Evolutionary conservation across 2,113 vertebrate genomes (phyloP).

Genomic region (Calypte anna): DNA sequence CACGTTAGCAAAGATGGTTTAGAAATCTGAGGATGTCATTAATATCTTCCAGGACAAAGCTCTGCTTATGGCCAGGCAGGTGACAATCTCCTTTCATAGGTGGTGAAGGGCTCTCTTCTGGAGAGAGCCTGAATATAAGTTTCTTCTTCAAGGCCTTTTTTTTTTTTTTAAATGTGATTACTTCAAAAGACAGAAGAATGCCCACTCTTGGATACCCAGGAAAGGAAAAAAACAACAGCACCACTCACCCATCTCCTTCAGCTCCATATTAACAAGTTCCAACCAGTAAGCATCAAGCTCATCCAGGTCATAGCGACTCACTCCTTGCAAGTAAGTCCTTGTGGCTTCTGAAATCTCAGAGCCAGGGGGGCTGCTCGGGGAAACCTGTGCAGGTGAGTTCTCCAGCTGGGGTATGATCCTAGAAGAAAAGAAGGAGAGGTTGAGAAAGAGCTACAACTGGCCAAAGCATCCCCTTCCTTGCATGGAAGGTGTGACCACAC

Average conservation of each 20-base stretch:
- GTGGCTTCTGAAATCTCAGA: slow-evolving; percentile 74
- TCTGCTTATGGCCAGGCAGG: background rate
- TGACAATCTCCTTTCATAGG: rapidly evolving
- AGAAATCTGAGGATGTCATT: background rate
- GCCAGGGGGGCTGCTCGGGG: slow-evolving; percentile 39
- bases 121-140: background rate
- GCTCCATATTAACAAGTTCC: slow-evolving; percentile 91
- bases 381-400: slow-evolving; percentile 50
- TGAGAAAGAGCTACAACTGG: background rate
- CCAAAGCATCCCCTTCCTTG: background rate
- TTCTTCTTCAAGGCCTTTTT: background rate
- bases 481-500: background rate
- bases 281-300: slow-evolving; percentile 94
- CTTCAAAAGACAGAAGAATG: background rate
- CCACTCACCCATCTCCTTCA: slow-evolving; percentile 90
- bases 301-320: slow-evolving; percentile 94
- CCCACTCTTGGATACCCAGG: background rate
- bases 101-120: background rate
- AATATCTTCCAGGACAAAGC: background rate
- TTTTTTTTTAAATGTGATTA: background rate
- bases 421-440: background rate
- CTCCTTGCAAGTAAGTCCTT: slow-evolving; percentile 76
- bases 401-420: slow-evolving; percentile 79
- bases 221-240: background rate
- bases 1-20: slow-evolving; percentile 30